Conservation (phyloP, 2,113 vertebrate species). For the Spizaetus ornatus region DNA sequence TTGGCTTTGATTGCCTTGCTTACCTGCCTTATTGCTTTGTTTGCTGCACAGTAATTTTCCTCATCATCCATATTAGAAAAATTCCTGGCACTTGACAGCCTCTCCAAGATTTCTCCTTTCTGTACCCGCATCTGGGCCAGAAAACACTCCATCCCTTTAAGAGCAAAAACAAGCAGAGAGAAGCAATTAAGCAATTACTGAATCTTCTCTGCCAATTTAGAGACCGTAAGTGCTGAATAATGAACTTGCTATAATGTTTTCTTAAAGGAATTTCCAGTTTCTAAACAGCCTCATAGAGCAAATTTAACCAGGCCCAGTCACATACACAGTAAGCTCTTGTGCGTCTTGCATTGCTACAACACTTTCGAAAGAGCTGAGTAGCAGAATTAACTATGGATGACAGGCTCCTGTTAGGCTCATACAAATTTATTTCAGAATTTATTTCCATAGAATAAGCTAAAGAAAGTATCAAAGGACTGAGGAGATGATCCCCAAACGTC, state of each 20-base stretch:
- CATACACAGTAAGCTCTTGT: background rate
- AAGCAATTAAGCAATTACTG: background rate
- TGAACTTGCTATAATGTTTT: background rate
- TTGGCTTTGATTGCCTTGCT: background rate
- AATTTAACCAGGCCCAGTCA: background rate
- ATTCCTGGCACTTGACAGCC: conserved; percentile 89
- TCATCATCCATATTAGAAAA: conserved; percentile 92
- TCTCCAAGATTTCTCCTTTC: conserved; percentile 89
- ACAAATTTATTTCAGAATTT: background rate
- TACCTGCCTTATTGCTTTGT: conserved; percentile 89
- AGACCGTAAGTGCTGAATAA: background rate
- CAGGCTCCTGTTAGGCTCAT: background rate
- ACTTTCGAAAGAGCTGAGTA: background rate
- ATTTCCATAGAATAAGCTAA: background rate
- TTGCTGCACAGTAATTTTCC: conserved; percentile 87
- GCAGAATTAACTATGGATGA: background rate
- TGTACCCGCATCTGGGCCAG: conserved; percentile 89
- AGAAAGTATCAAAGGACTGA: background rate
- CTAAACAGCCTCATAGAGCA: background rate
- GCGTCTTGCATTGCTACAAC: background rate
- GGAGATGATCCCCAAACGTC: background rate
- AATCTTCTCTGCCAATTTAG: background rate
- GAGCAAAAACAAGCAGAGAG: background rate
- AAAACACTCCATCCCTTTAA: conserved; percentile 87
- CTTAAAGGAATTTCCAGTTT: background rate